These are phyloP conservation scores for Microtus oregoni DNA, from an alignment of 2,113 vertebrate genomes.

Conservation along the genomic window DNA sequence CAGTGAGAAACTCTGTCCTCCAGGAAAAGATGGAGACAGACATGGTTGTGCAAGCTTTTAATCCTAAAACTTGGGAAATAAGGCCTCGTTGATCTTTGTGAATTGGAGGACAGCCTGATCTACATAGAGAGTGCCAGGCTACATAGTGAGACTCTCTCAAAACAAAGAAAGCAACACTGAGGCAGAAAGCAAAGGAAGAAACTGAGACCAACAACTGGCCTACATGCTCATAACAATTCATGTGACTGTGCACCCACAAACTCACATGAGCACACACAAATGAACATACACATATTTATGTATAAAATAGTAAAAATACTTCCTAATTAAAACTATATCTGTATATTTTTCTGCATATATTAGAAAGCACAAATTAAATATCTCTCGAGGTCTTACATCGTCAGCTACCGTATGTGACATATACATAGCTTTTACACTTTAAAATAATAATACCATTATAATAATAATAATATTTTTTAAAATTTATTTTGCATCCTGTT, in stretches of 20 bases:
- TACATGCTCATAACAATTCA: neutral
- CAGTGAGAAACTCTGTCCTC: neutral
- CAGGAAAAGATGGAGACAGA: neutral
- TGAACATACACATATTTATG: neutral
- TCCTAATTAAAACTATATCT: neutral
- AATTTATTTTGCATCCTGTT: neutral
- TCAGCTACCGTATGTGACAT: no score
- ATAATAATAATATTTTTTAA: neutral
- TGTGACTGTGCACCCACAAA: neutral
- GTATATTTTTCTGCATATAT: neutral
- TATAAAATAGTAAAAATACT: neutral
- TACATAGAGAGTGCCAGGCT: neutral
- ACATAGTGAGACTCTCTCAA: neutral
- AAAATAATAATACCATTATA: neutral
- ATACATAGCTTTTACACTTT: neutral
- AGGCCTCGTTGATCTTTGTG: neutral
- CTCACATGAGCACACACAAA: neutral
- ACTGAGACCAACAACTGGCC: neutral
- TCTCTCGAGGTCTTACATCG: neutral
- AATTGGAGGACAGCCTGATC: neutral
- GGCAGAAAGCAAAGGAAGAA: neutral
- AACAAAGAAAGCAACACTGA: neutral
- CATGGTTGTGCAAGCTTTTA: neutral
- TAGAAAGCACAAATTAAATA: neutral
- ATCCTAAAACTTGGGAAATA: neutral